phyloP scores from a whole-genome alignment of 2,113 vertebrate species.

The Scolopax mira region DNA sequence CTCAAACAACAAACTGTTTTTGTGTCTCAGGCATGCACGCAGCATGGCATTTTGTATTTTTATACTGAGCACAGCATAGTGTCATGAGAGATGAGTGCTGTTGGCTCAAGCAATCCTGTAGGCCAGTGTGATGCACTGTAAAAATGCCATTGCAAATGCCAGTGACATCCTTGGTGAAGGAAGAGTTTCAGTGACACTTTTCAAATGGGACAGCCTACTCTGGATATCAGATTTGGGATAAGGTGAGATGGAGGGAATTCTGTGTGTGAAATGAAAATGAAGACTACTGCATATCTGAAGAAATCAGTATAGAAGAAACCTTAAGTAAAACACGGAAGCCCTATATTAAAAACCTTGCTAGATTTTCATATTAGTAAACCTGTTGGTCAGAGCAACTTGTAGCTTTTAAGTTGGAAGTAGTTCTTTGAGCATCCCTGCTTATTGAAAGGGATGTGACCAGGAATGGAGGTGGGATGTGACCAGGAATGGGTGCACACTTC shows the following conservation, averaged over 20 bases:
- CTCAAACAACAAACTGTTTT: neutral
- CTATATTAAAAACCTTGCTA: neutral
- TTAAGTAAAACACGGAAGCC: neutral
- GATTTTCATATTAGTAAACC: neutral
- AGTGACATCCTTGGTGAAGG: neutral
- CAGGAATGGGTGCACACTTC: neutral
- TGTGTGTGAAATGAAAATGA: neutral
- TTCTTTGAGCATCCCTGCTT: neutral
- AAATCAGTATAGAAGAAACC: neutral
- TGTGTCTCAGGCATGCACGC: neutral
- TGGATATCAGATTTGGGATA: neutral
- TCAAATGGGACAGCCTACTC: neutral
- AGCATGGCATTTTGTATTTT: neutral
- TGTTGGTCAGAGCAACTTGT: neutral
- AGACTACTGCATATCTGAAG: neutral
- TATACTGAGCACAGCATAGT: neutral
- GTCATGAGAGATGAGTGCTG: neutral
- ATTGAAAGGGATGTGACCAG: neutral
- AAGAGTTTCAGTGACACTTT: neutral
- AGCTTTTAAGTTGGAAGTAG: neutral
- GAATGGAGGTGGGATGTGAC: too few relatives aligned
- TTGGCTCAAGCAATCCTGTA: neutral
- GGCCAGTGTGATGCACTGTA: neutral
- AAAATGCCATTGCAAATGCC: neutral
- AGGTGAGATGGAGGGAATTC: neutral